Percentiles rank a stretch among this genome's conserved stretches.
These are phyloP conservation scores for Amphipyra berbera DNA, from an alignment of 2,888 invertebrate species.

Conservation along the genomic window DNA sequence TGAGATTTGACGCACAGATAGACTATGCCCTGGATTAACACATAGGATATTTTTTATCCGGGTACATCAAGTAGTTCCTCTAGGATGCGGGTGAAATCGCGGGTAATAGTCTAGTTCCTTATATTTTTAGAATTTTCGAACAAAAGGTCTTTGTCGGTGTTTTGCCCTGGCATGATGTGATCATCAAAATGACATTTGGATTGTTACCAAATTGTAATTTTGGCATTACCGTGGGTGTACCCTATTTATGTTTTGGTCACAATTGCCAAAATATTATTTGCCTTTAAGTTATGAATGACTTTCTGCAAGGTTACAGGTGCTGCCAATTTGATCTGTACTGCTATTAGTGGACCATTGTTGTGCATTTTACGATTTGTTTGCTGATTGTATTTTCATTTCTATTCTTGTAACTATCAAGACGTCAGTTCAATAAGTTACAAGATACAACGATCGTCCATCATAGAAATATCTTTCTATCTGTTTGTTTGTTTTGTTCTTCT, in stretches of 20 bases:
- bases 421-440: neutral
- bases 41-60: too few species aligned
- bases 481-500: slow-evolving; percentile 1
- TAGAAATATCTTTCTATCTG: neutral
- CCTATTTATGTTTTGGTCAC: slow-evolving; percentile 61
- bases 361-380: slow-evolving; percentile 20
- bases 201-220: slow-evolving; percentile 72
- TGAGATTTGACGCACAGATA: too few species aligned
- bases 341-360: slow-evolving; percentile 13
- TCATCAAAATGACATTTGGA: slow-evolving; percentile 76
- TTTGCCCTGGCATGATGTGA: slow-evolving; percentile 50
- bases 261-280: slow-evolving; percentile 67
- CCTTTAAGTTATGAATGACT: slow-evolving; percentile 51
- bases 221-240: slow-evolving; percentile 67
- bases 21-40: too few species aligned
- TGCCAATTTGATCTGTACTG: slow-evolving; percentile 19
- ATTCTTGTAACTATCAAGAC: slow-evolving; percentile 11
- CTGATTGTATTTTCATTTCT: slow-evolving; percentile 9
- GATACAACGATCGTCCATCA: slow-evolving; percentile 3
- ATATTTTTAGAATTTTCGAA: slow-evolving; percentile 17
- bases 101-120: too few species aligned
- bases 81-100: too few species aligned
- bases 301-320: slow-evolving; percentile 50
- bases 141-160: slow-evolving; percentile 48
- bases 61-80: too few species aligned